phyloP scores from a whole-genome alignment of 2,797 vertebrate species.

The Balearica regulorum region DNA sequence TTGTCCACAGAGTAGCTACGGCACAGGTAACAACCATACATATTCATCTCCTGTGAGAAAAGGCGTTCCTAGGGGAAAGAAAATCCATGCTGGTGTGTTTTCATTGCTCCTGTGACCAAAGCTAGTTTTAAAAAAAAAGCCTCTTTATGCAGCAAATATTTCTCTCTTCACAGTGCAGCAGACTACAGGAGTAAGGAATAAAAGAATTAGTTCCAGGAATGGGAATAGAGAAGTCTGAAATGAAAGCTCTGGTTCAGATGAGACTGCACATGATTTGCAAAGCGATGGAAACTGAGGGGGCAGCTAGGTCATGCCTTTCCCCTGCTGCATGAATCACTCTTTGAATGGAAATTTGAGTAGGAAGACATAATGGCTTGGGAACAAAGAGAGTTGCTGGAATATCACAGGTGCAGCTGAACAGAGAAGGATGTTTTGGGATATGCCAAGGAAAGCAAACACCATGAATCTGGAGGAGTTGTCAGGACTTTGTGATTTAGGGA shows the following conservation, averaged over 20 bases:
- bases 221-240: background rate
- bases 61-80: background rate
- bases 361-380: slow-evolving; percentile 59
- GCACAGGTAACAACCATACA: background rate
- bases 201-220: background rate
- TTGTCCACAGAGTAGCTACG: background rate
- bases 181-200: background rate
- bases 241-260: background rate
- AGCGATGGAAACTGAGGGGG: slow-evolving; percentile 64
- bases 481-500: slow-evolving; percentile 45
- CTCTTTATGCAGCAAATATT: background rate
- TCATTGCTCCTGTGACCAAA: background rate
- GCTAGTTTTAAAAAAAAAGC: background rate
- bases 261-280: slow-evolving; percentile 33
- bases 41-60: background rate
- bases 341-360: slow-evolving; percentile 64
- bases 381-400: slow-evolving; percentile 60
- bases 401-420: slow-evolving; percentile 61
- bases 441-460: slow-evolving; percentile 63
- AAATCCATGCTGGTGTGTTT: background rate
- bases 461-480: slow-evolving; percentile 53
- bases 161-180: background rate
- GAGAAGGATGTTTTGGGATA: slow-evolving; percentile 41
- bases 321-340: slow-evolving; percentile 58
- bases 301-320: slow-evolving; percentile 58